A percentile compares a stretch with the other conserved stretches of the same genome.
phyloP scores from a whole-genome alignment of 1,140 invertebrate species.

The Drosophila sproati region DNA sequence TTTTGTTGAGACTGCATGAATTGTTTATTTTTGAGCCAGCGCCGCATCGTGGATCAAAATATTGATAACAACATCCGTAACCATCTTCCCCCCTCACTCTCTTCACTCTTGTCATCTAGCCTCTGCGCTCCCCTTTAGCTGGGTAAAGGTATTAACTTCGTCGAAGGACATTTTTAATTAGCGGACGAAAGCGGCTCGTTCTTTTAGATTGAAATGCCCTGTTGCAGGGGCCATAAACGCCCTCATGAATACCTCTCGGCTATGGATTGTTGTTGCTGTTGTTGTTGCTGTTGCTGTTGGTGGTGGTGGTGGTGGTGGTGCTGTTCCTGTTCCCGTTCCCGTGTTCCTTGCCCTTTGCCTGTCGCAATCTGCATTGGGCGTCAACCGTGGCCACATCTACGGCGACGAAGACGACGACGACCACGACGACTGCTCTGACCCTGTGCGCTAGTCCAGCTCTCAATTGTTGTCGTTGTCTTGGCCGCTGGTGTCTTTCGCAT shows the following conservation, averaged over 20 bases:
- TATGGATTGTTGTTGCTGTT: constrained; percentile 22
- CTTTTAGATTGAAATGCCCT: constrained; percentile 63
- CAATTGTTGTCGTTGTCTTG: constrained; percentile 30
- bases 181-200: constrained; percentile 58
- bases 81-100: too few species aligned
- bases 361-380: constrained; percentile 70
- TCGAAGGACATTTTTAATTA: constrained; percentile 76
- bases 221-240: constrained; percentile 48
- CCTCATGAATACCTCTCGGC: constrained; percentile 50
- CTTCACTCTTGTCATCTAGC: too few species aligned
- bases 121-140: too few species aligned
- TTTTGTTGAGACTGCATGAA: too few species aligned
- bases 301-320: neutral
- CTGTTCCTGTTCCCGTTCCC: constrained; percentile 3
- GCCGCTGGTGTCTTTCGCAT: constrained; percentile 33
- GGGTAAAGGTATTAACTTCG: constrained; percentile 2
- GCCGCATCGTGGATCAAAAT: too few species aligned
- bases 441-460: constrained; percentile 26
- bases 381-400: constrained; percentile 43
- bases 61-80: too few species aligned
- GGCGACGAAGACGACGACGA: constrained; percentile 2
- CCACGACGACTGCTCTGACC: constrained; percentile 49
- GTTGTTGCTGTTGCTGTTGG: constrained; percentile 3
- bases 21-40: too few species aligned
- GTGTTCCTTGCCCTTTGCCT: constrained; percentile 25